Evolutionary conservation across 2,888 invertebrate genomes (phyloP).

Genomic region (Rotaria magnacalcarata): DNA sequence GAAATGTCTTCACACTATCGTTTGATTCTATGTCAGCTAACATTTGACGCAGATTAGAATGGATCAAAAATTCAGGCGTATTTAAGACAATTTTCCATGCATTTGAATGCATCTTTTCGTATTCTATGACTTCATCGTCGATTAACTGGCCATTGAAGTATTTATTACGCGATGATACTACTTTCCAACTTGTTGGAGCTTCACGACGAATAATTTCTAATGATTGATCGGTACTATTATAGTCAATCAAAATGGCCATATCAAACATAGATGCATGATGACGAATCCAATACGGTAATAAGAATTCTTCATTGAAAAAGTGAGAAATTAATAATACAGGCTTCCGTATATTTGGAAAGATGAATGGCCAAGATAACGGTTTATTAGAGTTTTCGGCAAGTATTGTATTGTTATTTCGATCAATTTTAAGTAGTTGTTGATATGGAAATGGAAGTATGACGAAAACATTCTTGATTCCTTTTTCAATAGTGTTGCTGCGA

Average conservation of each 20-base stretch:
- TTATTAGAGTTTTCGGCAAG: not conserved
- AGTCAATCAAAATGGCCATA: not conserved
- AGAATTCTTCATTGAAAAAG: not conserved
- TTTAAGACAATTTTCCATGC: not conserved
- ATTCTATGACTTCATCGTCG: not conserved
- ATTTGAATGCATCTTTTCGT: not conserved
- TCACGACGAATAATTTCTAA: not conserved
- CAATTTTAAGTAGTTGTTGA: not conserved
- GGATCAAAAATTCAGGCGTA: not conserved
- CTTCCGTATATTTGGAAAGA: not conserved
- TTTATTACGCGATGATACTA: not conserved
- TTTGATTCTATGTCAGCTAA: not conserved
- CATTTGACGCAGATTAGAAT: not conserved
- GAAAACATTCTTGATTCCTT: not conserved
- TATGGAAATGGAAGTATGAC: not conserved
- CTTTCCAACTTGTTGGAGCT: not conserved
- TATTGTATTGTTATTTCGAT: not conserved
- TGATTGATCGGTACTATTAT: not conserved
- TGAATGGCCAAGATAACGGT: not conserved
- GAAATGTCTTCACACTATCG: not conserved
- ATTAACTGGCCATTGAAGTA: accelerated
- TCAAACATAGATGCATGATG: too few species aligned
- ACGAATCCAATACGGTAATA: too few species aligned
- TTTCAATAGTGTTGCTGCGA: not conserved
- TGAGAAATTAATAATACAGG: not conserved